Conservation (phyloP, 2,113 vertebrate species). For the Entelurus aequoreus region DNA sequence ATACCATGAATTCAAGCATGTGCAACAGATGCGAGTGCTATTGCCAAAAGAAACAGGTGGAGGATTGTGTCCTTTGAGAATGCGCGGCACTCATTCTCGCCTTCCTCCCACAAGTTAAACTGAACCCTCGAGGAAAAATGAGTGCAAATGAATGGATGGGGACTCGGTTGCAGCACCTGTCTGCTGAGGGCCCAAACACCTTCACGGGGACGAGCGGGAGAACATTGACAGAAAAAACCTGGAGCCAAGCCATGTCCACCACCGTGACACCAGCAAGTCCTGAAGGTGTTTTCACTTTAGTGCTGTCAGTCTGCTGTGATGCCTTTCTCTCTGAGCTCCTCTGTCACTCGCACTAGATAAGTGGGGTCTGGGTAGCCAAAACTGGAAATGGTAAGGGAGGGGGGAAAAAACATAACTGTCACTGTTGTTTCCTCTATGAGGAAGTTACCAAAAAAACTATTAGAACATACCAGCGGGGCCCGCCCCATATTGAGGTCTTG, state of each 20-base stretch:
- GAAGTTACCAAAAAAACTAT: neutral
- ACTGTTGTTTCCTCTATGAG: constrained; percentile 8
- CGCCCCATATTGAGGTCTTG: constrained; percentile 90
- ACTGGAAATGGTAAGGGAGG: constrained; percentile 50
- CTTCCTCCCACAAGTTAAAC: constrained; percentile 42
- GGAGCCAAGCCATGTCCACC: constrained; percentile 41
- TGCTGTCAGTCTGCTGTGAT: constrained; percentile 79
- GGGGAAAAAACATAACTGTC: neutral
- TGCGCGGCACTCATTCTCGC: constrained; percentile 56
- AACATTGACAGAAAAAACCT: constrained; percentile 38
- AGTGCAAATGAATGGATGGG: constrained; percentile 38
- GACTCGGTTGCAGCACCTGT: constrained; percentile 51
- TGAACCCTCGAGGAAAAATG: constrained; percentile 32
- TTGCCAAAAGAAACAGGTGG: constrained; percentile 39
- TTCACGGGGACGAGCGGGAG: constrained; percentile 9
- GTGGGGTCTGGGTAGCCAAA: constrained; percentile 91
- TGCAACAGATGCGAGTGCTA: constrained; percentile 43
- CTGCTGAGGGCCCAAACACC: constrained; percentile 38
- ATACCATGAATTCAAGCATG: constrained; percentile 43
- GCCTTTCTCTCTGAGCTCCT: constrained; percentile 88
- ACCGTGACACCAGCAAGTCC: constrained; percentile 32
- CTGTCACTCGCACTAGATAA: constrained; percentile 86
- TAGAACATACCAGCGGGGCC: constrained; percentile 80
- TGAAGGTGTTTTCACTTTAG: constrained; percentile 30
- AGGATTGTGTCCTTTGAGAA: constrained; percentile 47